Evolutionary conservation across 53 echinoderm and acorn worm genomes (phyloP).

Genomic region (Astropecten irregularis): DNA sequence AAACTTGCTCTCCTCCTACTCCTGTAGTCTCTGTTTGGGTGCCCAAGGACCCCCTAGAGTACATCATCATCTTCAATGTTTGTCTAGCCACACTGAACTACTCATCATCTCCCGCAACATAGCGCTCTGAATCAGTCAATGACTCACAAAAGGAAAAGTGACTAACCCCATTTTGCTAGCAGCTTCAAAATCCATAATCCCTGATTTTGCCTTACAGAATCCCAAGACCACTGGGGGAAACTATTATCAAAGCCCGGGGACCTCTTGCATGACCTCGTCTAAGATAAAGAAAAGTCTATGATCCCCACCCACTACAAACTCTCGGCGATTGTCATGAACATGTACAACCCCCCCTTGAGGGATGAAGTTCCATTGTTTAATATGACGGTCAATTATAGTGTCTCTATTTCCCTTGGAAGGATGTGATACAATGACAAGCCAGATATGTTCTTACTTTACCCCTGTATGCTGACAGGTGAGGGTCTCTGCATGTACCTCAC

Average conservation of each 20-base stretch:
- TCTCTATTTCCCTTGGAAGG: conserved; percentile 25
- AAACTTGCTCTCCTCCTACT: too few relatives aligned
- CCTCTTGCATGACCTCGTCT: too few relatives aligned
- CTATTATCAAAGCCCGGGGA: too few relatives aligned
- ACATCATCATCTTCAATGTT: conserved; percentile 16
- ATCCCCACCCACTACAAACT: too few relatives aligned
- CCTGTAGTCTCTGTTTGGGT: conserved; percentile 33
- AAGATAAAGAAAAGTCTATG: too few relatives aligned
- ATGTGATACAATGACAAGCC: conserved; percentile 9
- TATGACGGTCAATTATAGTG: conserved; percentile 15
- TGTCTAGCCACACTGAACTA: conserved; percentile 13
- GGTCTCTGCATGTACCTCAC: too few relatives aligned
- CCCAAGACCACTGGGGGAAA: background rate
- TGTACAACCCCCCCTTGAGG: too few relatives aligned
- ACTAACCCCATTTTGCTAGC: conserved; percentile 3
- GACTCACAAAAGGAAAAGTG: conserved; percentile 11
- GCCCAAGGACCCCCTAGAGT: background rate
- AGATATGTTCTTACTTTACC: background rate
- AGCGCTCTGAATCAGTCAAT: background rate
- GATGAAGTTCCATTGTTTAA: conserved; percentile 13
- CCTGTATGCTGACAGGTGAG: background rate
- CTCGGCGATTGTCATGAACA: too few relatives aligned
- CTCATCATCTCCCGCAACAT: background rate
- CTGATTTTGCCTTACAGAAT: background rate
- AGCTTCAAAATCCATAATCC: background rate